Conservation (phyloP, 1,140 invertebrate species). For the Drosophila dunni region DNA sequence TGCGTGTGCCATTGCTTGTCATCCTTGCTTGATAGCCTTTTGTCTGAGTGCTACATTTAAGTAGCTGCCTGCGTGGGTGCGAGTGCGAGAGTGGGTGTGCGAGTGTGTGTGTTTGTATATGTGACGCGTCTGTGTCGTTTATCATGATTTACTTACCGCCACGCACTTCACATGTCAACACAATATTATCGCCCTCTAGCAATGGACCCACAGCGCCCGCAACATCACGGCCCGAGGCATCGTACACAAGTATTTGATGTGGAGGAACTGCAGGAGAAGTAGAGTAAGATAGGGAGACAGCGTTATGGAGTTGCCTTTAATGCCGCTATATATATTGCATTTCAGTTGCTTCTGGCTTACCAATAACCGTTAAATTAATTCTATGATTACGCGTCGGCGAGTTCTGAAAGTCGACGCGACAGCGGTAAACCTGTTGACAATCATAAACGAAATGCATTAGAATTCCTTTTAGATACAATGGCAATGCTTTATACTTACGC, state of each 20-base stretch:
- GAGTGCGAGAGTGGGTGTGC: conserved; percentile 38
- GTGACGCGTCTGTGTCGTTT: conserved; percentile 72
- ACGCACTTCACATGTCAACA: conserved; percentile 94
- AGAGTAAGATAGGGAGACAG: conserved; percentile 3
- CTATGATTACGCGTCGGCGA: conserved; percentile 95
- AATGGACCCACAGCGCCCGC: conserved; percentile 92
- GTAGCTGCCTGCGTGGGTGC: conserved; percentile 56
- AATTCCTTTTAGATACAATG: conserved; percentile 40
- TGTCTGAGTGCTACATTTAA: conserved; percentile 81
- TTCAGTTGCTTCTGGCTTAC: conserved; percentile 87
- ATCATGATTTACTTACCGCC: conserved; percentile 90
- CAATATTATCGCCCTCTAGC: conserved; percentile 92
- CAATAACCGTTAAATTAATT: conserved; percentile 95
- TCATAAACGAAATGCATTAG: conserved; percentile 47
- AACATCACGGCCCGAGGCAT: conserved; percentile 91
- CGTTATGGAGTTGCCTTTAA: conserved; percentile 50
- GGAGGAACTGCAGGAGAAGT: conserved; percentile 90
- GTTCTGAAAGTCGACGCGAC: conserved; percentile 95
- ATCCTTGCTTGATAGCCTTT: conserved; percentile 76
- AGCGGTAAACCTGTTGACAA: conserved; percentile 88
- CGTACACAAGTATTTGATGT: conserved; percentile 92
- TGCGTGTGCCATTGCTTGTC: conserved; percentile 64
- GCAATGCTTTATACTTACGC: conserved; percentile 85
- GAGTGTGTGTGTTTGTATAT: conserved; percentile 34
- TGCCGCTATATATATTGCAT: conserved; percentile 48